phyloP scores from a whole-genome alignment of 2,888 invertebrate species.

The Drosophila neutralis region DNA sequence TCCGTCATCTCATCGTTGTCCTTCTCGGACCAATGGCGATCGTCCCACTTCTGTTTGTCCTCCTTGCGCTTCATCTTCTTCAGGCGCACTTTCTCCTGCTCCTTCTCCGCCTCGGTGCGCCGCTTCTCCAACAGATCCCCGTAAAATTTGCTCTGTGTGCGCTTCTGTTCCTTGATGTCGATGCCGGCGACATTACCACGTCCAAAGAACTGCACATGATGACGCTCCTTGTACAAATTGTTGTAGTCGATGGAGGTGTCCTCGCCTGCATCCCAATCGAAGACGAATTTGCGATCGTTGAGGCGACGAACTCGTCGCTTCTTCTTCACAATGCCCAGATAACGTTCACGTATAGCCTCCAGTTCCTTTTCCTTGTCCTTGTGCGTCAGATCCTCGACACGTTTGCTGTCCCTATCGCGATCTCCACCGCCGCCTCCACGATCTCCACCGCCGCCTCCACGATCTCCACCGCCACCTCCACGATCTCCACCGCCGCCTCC shows the following conservation, averaged over 20 bases:
- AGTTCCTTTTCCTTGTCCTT: conserved; percentile 96
- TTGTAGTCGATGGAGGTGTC: conserved; percentile 99
- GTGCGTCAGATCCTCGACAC: conserved; percentile 84
- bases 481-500: conserved; percentile 11
- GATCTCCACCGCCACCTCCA: conserved; percentile 73
- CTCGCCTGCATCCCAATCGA: conserved; percentile 99
- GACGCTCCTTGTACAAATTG: conserved; percentile 96
- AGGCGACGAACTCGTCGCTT: conserved; percentile 95
- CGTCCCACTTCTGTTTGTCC: conserved; percentile 99
- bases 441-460: conserved; percentile 40
- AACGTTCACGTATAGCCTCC: conserved; percentile 97
- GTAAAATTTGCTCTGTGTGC: conserved; percentile 98
- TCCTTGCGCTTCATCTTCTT: conserved; percentile 97
- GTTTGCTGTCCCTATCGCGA: conserved; percentile 85
- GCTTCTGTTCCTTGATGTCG: conserved; percentile 97
- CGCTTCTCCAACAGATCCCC: conserved; percentile 97
- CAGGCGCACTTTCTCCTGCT: conserved; percentile 96
- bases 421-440: conserved; percentile 80
- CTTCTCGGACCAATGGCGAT: conserved; percentile 99
- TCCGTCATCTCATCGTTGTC: conserved; percentile 98
- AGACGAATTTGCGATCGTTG: conserved; percentile 99
- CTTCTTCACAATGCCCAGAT: conserved; percentile 96
- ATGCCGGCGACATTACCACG: conserved; percentile 99
- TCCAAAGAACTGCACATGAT: conserved; percentile 99
- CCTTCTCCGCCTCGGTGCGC: conserved; percentile 97